Evolutionary conservation across 2,888 invertebrate genomes (phyloP), one percentile per base, ranked within the genome.

Genomic region (Carterocephalus palaemon): DNA sequence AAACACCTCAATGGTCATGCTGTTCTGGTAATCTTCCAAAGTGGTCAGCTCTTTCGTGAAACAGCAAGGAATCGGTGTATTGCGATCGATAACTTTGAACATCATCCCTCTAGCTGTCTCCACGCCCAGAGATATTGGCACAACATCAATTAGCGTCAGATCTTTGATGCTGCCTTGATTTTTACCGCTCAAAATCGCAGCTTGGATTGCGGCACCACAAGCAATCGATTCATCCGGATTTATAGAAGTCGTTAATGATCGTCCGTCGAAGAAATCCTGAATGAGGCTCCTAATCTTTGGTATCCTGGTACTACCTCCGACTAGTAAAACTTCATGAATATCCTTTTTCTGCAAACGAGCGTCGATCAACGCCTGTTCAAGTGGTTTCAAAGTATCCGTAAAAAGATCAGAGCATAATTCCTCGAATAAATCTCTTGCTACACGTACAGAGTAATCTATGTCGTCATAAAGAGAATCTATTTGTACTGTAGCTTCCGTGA

Each of bases 181-280:
- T 16, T 72, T 53, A 0, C 75, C 75, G 8, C 57, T 65, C 1
- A 81, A 24, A 4, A 74, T 54, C 0, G 80, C 81, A 0, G 80
- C 82, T 56, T 79, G 78, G 1, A 83, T 70, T 0, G 82, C 82
- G 2, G 81, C 81, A 1, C 82, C 82, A 13, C 62, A 65, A 0
- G 81, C 82, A 0, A 81, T 72, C 1, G 76, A 78, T 43, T 83
- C 82, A 12, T 83, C 81, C 0, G 79, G 80, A 15, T 83, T 81
- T 1, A 78, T 50, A 5, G 70, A 70, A 0, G 62, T 61, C 0
- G 64, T 66, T 12, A 80, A 49, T 1, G 56, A 49, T 9, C 54
- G 62, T 1, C 66, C 69, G n/a, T 59, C 56, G 31, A 82, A 81
- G 48, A 63, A 73, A 17, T 75, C 67, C 15, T 49, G 54, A 4